Evolutionary conservation across 2,888 invertebrate species (phyloP), one percentile per base, ranked within the genome.

Genomic region (Sarcophaga subvicina): DNA sequence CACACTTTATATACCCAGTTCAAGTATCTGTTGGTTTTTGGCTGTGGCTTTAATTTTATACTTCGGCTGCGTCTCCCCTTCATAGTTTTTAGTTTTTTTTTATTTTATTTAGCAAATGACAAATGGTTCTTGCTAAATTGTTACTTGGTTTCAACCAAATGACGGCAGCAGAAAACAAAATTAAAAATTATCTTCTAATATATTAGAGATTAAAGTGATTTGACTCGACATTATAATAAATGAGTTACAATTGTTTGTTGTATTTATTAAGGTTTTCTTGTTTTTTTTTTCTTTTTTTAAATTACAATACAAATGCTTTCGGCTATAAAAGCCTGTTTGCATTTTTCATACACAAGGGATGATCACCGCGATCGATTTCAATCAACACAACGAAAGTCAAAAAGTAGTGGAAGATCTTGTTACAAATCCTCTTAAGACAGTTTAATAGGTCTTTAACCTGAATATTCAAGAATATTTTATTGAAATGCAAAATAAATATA

Each of bases 91-190:
- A 8, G 2, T 10, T 75, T 69, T 49, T 49, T 47, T 59, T 70
- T 59, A 63, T 75, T 75, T 49, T 49, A 59, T 59, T 70, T 59
- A 63, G 45, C 49, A 78, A 78, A 72, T 83, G 78, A 83, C 72
- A 83, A 83, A 78, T 78, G 78, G 67, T 62, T 73, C 12, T 83
- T 78, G 72, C 72, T 49, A 63, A 83, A 73, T 67, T 47, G n/a
- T 59, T 45, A 54, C 64, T 81, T 54, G 49, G 45, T 62, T 22
- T 79, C 14, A 25, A 12, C 54, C n/a, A 49, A 10, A 49, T 49
- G 49, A 49, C 8, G 8, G 49, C 49, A 49, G 49, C 49, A 49
- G 14, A 49, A 49, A 49, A 54, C 4, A 8, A 80, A 66, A 66
- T 80, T 59, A 80, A 66, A 67, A 17, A 60, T 66, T 60, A 73